Percentiles rank a stretch among this genome's conserved stretches.
Conservation (phyloP, 2,113 vertebrate species). For the Pterocles orientalis region DNA sequence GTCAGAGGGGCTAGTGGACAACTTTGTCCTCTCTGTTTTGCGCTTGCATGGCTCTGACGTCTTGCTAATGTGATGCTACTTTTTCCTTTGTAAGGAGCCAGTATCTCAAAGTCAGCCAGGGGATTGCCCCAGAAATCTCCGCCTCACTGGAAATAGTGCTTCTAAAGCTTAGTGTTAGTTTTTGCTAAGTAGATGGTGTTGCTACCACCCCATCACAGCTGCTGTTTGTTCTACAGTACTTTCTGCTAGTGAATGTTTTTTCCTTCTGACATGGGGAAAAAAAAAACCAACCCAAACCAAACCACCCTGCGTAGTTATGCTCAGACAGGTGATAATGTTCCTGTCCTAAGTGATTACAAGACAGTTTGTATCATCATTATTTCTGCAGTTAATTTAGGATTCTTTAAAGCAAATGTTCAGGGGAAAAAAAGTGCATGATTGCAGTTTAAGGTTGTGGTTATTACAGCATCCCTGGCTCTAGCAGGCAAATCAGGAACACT, state of each 20-base stretch:
- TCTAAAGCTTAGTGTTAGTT: background rate
- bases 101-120: background rate
- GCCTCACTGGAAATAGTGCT: background rate
- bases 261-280: background rate
- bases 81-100: background rate
- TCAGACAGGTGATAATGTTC: background rate
- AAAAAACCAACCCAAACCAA: background rate
- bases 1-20: background rate
- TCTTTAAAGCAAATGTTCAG: background rate
- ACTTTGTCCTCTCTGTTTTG: background rate
- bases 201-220: background rate
- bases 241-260: background rate
- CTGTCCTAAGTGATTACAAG: background rate
- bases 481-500: constrained; percentile 50
- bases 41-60: background rate
- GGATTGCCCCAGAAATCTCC: constrained; percentile 14
- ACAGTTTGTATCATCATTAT: background rate
- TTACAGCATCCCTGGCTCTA: constrained; percentile 11
- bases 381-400: background rate
- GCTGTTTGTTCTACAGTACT: background rate
- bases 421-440: accelerated
- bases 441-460: background rate
- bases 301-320: background rate
- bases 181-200: background rate
- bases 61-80: background rate